phyloP scores from a whole-genome alignment of 2,888 invertebrate species.

The Notocelia uddmanniana region DNA sequence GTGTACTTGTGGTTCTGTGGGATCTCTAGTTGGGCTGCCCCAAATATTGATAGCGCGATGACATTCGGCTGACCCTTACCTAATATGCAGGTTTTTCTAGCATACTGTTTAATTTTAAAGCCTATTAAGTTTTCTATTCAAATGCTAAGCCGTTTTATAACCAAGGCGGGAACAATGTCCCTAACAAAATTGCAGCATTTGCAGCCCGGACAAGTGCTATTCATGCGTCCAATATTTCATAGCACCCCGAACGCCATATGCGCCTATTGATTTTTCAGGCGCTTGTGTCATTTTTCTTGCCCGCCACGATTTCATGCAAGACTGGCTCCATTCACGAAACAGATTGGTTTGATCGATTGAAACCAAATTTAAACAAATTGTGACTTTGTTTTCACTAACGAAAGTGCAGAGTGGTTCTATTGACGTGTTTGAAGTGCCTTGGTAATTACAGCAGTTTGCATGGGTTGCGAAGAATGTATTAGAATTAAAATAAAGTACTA shows the following conservation, averaged over 20 bases:
- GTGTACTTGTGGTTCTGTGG: no score
- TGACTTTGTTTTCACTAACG: not conserved
- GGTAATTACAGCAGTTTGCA: constrained; percentile 4
- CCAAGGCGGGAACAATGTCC: constrained; percentile 26
- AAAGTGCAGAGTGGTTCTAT: not conserved
- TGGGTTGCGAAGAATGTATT: no score
- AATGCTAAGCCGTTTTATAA: not conserved
- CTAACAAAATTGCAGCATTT: constrained; percentile 4
- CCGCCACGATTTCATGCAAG: constrained; percentile 5
- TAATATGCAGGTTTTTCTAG: not conserved
- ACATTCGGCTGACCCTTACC: not conserved
- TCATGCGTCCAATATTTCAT: constrained; percentile 24
- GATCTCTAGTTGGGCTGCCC: not conserved
- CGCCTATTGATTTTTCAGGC: not conserved
- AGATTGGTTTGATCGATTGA: constrained; percentile 15
- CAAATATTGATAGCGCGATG: not conserved
- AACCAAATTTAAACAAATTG: not conserved
- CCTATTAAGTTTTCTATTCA: not conserved
- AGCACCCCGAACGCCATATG: not conserved
- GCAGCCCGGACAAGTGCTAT: constrained; percentile 16
- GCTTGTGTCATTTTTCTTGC: not conserved
- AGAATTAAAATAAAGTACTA: no score
- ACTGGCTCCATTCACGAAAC: constrained; percentile 20
- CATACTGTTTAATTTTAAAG: not conserved
- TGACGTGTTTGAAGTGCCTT: not conserved